Evolutionary conservation across 2,888 invertebrate species (phyloP), one percentile per base, ranked within the genome.

Genomic region (Euzetes globulus): DNA sequence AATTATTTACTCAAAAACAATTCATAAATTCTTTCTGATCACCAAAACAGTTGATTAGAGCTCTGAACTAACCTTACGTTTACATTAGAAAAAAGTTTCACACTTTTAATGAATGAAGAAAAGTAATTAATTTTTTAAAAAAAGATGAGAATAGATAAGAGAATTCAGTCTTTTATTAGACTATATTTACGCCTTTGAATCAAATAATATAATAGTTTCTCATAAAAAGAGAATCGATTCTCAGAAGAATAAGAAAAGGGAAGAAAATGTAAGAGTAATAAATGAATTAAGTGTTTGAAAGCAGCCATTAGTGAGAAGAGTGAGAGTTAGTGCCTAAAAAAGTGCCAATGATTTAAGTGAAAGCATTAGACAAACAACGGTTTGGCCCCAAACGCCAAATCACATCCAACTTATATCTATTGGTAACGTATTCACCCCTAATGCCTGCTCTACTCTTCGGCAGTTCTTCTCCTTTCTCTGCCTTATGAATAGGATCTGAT

Each of bases 201-300:
- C 60, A 60, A 60, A 60, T 27, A 58, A 22, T 13, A 29, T 60
- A 60, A 29, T 27, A 60, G 13, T 13, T 29, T 29, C 19, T 27
- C 4, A 13, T 29, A 33, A 17, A 33, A 17, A 27, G 27, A 58
- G 55, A 60, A 60, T 29, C 17, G 33, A 60, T 60, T 60, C 60
- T 60, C 29, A 1, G 60, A 60, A 60, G 60, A 60, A 27, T 15
- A 17, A n/a, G 7, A n/a, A n/a, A n/a, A 60, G 29, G 29, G 5
- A 58, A 58, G 41, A 33, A 60, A 60, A 27, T 29, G 17, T 33
- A 25, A 13, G 63, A 63, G 41, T 41, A 68, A 68, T 68, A 41
- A 68, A 68, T 68, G 68, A 68, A 68, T 68, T 68, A 68, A 68
- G 68, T 45, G 60, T 68, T 68, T 65, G 41, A 68, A 41, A 68